Evolutionary conservation across 2,888 invertebrate genomes (phyloP).

Genomic region (Dryadula phaetusa): DNA sequence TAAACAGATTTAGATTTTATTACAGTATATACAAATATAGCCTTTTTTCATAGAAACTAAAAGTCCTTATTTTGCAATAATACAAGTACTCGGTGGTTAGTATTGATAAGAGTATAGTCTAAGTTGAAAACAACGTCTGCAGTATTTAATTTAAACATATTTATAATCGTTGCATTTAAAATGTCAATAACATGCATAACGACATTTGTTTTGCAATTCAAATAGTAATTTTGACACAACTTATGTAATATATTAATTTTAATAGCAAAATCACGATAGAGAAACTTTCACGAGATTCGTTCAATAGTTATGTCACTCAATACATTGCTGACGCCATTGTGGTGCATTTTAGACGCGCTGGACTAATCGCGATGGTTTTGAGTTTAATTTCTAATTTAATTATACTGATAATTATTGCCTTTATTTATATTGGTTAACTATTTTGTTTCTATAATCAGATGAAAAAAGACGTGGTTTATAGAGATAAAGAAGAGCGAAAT

Average conservation of each 20-base stretch:
- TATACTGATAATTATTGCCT: no score
- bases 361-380: not conserved
- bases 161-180: not conserved
- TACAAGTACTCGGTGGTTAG: no score
- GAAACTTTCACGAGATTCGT: conserved; percentile 27
- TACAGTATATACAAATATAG: no score
- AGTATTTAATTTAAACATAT: not conserved
- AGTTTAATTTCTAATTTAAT: not conserved
- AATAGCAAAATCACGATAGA: conserved; percentile 13
- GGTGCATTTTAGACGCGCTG: not conserved
- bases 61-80: no score
- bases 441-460: no score
- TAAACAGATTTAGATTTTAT: not conserved
- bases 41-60: no score
- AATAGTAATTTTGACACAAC: not conserved
- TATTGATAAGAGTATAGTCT: no score
- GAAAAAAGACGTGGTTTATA: no score
- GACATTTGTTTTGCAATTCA: not conserved
- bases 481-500: no score
- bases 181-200: not conserved
- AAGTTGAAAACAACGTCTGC: no score
- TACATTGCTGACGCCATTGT: conserved; percentile 9
- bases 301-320: conserved; percentile 28
- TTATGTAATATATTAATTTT: conserved; percentile 13
- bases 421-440: no score